Base-by-base conservation (phyloP, 2,113 vertebrate genomes). In the Pelusios castaneus region DNA sequence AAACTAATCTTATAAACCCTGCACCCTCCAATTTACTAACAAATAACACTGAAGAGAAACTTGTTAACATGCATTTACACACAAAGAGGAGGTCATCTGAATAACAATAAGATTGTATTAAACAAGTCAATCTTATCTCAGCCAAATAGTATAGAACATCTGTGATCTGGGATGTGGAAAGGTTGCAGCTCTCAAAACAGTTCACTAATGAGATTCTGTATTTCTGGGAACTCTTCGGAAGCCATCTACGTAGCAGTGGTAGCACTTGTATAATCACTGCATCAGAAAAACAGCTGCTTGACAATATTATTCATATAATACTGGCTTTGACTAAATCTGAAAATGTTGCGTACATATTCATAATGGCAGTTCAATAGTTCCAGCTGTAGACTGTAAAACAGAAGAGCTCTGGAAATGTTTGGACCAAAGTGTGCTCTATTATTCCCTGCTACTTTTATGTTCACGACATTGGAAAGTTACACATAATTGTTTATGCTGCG, bases 401-500 rank as follows among this genome's bases (percentile, higher is more conserved):
- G 51, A 60, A 60, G 29, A 70, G 34, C 9, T 70, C 63, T 70
- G 63, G 63, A 70, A 38, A 70, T 70, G 34, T 38, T 70, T 70
- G 63, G 17, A 70, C 34, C 63, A 10, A 70, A 70, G n/a, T 67
- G 34, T 34, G 17, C 19, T 70, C 19, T 70, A 34, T 60, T 14
- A 60, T 27, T 60, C 31, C 29, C 29, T 4, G 43, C 80, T 10
- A 54, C 9, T 6, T 9, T 10, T 54, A 25, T 10, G 41, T 80
- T 52, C 41, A 78, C 6, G 7, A 4, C 2, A 24, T 49, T 76
- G 47, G 9, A 81, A 38, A 58, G 29, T 10, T 63, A 29, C 38
- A 47, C 83, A 19, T 49, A 56, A 6, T 5, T 0, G 0, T 1
- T 38, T 1, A 1, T 0, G 4, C 12, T 47, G 82, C 47, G 0